Base-by-base conservation (phyloP, 2,113 vertebrate species). In the Silurus meridionalis region DNA sequence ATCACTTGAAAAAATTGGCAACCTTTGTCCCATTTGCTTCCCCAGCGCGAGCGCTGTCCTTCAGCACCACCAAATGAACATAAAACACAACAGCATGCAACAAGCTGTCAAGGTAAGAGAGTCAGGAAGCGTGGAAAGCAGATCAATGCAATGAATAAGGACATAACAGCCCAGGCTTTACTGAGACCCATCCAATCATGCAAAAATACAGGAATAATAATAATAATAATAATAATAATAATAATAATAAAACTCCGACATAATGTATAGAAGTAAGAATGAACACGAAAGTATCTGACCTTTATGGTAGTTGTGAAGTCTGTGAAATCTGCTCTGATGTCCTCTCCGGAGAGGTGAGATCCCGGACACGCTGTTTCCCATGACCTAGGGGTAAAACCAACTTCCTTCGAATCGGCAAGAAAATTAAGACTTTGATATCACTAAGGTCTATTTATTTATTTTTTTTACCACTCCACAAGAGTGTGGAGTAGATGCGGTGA, bases 331-430 rank as follows among this genome's bases (percentile, higher is more conserved):
- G 85, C 89, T 90, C 80, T 93, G 90, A 21, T 90, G 91, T 85
- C 92, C 92, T 85, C 88, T 92, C 0, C 93, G 93, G 53, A 93
- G 90, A 46, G 92, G 86, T 52, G 90, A 90, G n/a, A 93, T 79
- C 8, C 84, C 88, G 14, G 91, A 91, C 14, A 94, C 93, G 48
- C 89, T 92, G 77, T 91, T 93, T 74, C 93, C 93, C 94, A 94
- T 94, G 91, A 55, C 82, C 83, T 82, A 25, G 21, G 57, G 75
- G 6, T 28, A 23, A 55, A 8, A 2, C 2, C 74, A 15, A 7
- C 6, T 28, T 79, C 46, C 77, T 67, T 61, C 64, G 50, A 37
- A n/a, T 37, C 77, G 84, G 77, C 80, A 83, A 67, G 58, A 78
- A 37, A 77, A 75, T 75, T 57, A 14, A 69, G 17, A 53, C 25